Base-by-base conservation (phyloP, 2,113 vertebrate genomes). In the Polyodon spathula region DNA sequence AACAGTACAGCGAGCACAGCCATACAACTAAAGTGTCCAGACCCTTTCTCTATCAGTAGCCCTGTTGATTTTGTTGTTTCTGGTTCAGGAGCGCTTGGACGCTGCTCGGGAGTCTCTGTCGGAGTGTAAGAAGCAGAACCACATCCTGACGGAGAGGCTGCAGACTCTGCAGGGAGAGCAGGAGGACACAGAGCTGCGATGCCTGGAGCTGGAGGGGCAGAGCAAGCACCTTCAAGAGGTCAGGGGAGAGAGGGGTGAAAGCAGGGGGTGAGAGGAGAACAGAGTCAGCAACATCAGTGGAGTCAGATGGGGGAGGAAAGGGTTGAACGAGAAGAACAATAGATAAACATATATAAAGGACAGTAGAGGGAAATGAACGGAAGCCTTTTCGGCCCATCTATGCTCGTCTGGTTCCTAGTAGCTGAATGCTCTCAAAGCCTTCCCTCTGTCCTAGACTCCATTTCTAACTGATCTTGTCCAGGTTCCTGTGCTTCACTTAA, bases 71-170 rank as follows among this genome's bases (percentile, higher is more conserved):
- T 57, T 43, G 44, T 55, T 14, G 4, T 52, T 37, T n/a, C 9
- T 56, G 43, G 37, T 8, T 4, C 64, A 92, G 91, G 88, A 86
- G 50, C 79, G 66, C n/a, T 58, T 88, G 66, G 88, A 87, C 65
- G 62, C 78, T 4, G 71, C 75, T 27, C 69, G 64, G 17, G 78
- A 79, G 17, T 58, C 72, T 7, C 78, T 92, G 38, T 76, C 77
- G 7, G 80, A 87, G n/a, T 80, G 75, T 63, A 85, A 86, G 66
- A 78, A 67, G 66, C 82, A 82, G 63, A 83, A 78, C 67, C 78
- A 80, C 48, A 59, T 51, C 17, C 79, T 86, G 60, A 71, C 70
- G 4, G 75, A 82, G 65, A 72, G 72, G 14, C 68, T 63, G 40
- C 78, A 78, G 64, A 73, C 46, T 62, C 73, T 85, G 55, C 76